A percentile compares a stretch with the other conserved stretches of the same genome.
Evolutionary conservation across 2,797 vertebrate species (phyloP).

Genomic region (Tangara arthus): DNA sequence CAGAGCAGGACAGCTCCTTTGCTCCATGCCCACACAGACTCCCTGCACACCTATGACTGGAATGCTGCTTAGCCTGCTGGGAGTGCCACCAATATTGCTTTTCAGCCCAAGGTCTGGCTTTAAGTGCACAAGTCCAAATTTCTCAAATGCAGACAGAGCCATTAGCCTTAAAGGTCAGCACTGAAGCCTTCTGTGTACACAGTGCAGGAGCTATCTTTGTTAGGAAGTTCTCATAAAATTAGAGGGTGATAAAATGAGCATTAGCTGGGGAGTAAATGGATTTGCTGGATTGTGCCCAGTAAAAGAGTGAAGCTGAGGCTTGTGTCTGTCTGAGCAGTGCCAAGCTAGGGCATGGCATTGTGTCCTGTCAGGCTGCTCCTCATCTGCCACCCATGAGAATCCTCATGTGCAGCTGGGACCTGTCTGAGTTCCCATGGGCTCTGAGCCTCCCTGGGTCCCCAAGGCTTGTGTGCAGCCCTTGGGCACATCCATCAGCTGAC

Average conservation of each 20-base stretch:
- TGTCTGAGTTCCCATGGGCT: background rate
- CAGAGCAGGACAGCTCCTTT: background rate
- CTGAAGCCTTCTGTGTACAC: background rate
- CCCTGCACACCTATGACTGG: background rate
- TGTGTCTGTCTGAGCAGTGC: background rate
- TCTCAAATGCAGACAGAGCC: background rate
- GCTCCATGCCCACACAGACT: background rate
- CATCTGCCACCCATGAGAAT: background rate
- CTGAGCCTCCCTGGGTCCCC: background rate
- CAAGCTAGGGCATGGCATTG: background rate
- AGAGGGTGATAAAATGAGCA: background rate
- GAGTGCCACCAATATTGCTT: background rate
- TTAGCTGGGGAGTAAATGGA: background rate
- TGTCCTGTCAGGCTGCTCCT: background rate
- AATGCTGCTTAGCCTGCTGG: background rate
- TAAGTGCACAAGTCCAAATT: background rate
- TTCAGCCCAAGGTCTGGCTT: background rate
- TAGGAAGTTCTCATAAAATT: background rate
- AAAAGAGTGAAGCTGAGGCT: background rate
- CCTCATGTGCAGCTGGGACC: background rate
- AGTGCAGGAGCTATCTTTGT: background rate
- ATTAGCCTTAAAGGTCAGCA: slow-evolving; percentile 20
- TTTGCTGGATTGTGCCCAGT: background rate
- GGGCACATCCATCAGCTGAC: background rate
- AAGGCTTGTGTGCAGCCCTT: background rate